These are phyloP conservation scores for Octopus sinensis DNA, from an alignment of 1,140 invertebrate genomes.

Conservation along the genomic window DNA sequence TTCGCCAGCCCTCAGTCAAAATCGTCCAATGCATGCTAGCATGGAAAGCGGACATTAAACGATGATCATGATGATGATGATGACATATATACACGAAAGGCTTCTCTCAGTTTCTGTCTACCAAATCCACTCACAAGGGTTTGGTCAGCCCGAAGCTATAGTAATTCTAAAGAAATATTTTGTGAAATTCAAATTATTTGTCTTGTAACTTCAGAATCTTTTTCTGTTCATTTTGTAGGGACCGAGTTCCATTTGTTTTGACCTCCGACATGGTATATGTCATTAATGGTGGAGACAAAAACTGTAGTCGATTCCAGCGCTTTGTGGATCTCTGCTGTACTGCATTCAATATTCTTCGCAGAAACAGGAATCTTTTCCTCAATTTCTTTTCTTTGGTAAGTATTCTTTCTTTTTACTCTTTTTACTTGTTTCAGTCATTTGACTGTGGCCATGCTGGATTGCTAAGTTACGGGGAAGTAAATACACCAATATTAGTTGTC, in stretches of 20 bases:
- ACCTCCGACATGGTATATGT: slow-evolving; percentile 99
- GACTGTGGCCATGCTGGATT: too few relatives aligned
- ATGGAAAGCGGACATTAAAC: too few relatives aligned
- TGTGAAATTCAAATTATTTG: neutral
- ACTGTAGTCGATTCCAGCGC: slow-evolving; percentile 88
- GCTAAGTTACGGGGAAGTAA: too few relatives aligned
- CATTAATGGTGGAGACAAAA: slow-evolving; percentile 94
- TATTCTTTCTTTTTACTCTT: neutral
- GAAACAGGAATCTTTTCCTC: slow-evolving; percentile 86
- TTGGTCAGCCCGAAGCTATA: too few relatives aligned
- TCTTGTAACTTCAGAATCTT: neutral
- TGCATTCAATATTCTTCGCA: slow-evolving; percentile 94
- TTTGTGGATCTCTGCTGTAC: slow-evolving; percentile 97
- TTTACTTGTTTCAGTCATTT: too few relatives aligned
- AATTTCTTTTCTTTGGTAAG: slow-evolving; percentile 88
- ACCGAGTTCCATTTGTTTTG: slow-evolving; percentile 94
- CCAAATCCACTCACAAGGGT: too few relatives aligned
- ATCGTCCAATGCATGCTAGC: too few relatives aligned
- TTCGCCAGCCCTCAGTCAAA: too few relatives aligned
- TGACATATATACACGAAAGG: too few relatives aligned
- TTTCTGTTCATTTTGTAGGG: slow-evolving; percentile 62
- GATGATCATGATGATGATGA: too few relatives aligned
- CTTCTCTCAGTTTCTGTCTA: too few relatives aligned
- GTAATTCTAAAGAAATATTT: neutral
- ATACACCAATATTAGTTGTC: too few relatives aligned